Evolutionary conservation across 2,888 invertebrate genomes (phyloP), one percentile per base, ranked within the genome.

Genomic region (Archips xylosteana): DNA sequence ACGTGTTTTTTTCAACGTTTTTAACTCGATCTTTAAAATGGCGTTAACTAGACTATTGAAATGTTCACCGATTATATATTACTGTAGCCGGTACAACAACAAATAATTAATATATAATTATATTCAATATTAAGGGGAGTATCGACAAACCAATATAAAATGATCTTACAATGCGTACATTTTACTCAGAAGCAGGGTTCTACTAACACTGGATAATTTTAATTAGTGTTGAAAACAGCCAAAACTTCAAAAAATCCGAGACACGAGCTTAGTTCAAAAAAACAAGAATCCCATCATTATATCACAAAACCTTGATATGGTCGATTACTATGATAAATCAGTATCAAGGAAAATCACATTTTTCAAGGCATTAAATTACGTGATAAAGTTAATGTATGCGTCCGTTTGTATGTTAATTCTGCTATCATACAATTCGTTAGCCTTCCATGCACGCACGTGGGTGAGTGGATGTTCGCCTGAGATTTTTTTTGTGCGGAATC

Each of bases 351-450:
- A 69, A 64, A 73, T 72, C 57, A 60, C 68, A 69, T 73, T 73
- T 73, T 69, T 59, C 47, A 57, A 23, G 34, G 47, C 32, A 63
- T 69, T n/a, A n/a, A n/a, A n/a, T n/a, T 68, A 63, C 59, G 69
- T 70, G 66, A 60, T 72, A 60, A 64, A 76, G 64, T 64, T 76
- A 75, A 75, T 76, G 61, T 67, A 71, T 67, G 54, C 66, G 10
- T 6, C 45, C 36, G 62, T 62, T 32, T 57, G 57, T 57, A 57
- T 57, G 57, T 23, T 12, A 57, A 57, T 57, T 32, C 32, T 2
- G 32, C 12, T 57, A 57, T 32, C n/a, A 0, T 57, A 23, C 9
- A 10, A 57, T 10, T 32, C 12, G 32, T 32, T 32, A 32, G 57
- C 12, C 12, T 32, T 12, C 32, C 23, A 9, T 57, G 32, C 32